A percentile compares a stretch with the other conserved stretches of the same genome.
Evolutionary conservation across 2,113 vertebrate genomes (phyloP).

Genomic region (Bucco capensis): DNA sequence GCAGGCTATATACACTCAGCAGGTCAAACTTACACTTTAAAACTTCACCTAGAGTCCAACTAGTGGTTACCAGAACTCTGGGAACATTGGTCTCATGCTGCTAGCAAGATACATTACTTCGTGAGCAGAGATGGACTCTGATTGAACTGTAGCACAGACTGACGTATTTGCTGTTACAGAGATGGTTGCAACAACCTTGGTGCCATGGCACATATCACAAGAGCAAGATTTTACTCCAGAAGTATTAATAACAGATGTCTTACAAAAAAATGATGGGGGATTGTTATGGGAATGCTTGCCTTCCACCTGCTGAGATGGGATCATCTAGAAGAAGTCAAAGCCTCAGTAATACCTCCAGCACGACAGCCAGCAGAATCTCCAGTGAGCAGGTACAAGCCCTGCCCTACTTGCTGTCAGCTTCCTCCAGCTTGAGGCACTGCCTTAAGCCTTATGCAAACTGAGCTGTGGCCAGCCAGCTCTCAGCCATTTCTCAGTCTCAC

Average conservation of each 20-base stretch:
- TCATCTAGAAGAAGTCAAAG: neutral
- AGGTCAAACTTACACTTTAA: neutral
- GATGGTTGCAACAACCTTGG: neutral
- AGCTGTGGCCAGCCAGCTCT: neutral
- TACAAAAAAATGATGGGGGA: neutral
- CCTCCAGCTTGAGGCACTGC: neutral
- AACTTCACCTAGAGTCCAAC: neutral
- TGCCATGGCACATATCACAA: neutral
- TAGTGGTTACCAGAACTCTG: neutral
- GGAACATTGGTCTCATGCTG: neutral
- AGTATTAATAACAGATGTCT: neutral
- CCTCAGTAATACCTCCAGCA: neutral
- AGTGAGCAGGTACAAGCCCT: neutral
- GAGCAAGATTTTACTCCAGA: neutral
- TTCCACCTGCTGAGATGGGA: neutral
- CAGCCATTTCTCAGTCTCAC: neutral
- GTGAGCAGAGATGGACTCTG: neutral
- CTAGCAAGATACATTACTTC: neutral
- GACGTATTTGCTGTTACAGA: neutral
- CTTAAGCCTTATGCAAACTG: accelerated
- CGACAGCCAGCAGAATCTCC: neutral
- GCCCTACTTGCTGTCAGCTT: neutral
- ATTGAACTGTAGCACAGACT: neutral
- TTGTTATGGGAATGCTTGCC: neutral
- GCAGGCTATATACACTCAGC: accelerated